A percentile compares a stretch with the other conserved stretches of the same genome.
phyloP scores from a whole-genome alignment of 2,113 vertebrate genomes.

The Boulengeromyrus knoepffleri region DNA sequence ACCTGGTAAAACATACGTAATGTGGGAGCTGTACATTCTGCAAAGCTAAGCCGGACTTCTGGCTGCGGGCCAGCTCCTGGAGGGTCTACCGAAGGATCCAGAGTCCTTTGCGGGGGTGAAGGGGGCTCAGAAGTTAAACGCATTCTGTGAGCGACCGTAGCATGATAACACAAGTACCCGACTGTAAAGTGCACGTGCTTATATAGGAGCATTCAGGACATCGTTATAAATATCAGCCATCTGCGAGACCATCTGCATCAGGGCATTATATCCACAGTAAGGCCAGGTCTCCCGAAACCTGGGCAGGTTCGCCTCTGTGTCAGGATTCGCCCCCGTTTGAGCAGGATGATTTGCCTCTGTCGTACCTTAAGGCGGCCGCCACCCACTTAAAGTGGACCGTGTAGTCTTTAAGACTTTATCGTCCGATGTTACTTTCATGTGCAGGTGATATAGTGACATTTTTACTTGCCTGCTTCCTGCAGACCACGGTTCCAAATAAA shows the following conservation, averaged over 20 bases:
- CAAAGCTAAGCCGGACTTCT: conserved; percentile 16
- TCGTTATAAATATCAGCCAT: conserved; percentile 66
- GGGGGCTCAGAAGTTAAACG: neutral
- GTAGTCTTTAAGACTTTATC: neutral
- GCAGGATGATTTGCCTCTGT: conserved; percentile 28
- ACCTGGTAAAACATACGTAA: neutral
- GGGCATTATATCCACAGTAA: conserved; percentile 55
- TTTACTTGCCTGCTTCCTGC: neutral
- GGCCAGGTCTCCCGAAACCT: conserved; percentile 52
- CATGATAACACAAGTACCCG: conserved; percentile 19
- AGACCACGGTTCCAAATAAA: neutral
- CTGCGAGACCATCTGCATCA: conserved; percentile 67
- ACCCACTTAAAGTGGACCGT: neutral
- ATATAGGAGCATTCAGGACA: conserved; percentile 55
- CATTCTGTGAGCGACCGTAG: neutral
- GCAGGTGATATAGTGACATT: neutral
- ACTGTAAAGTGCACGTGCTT: conserved; percentile 50
- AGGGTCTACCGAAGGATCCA: neutral
- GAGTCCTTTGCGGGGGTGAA: neutral
- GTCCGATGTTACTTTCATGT: neutral
- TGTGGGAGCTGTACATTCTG: neutral
- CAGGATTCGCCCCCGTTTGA: conserved; percentile 26
- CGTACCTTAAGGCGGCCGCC: neutral
- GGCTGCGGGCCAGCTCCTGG: neutral
- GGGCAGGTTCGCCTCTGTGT: conserved; percentile 45